phyloP scores from a whole-genome alignment of 2,113 vertebrate species.

The Oncorhynchus masou region DNA sequence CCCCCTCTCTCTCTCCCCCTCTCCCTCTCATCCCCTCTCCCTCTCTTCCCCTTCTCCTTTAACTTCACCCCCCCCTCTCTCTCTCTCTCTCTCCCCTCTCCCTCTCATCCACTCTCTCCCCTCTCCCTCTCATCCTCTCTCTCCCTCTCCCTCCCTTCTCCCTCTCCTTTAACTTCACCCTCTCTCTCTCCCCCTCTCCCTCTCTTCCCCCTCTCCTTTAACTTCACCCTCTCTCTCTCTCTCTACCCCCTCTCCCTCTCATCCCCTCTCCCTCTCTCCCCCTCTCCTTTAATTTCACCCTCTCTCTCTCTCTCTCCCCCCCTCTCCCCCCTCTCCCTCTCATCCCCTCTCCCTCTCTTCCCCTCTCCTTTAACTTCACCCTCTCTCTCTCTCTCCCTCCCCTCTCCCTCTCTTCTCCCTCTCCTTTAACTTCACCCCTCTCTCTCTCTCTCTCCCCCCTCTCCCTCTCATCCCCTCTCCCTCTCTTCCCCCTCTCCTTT shows the following conservation, averaged over 20 bases:
- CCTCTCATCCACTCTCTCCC: too few relatives aligned
- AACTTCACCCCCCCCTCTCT: too few relatives aligned
- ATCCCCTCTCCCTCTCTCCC: neutral
- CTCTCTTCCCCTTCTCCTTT: too few relatives aligned
- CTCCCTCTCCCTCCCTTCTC: too few relatives aligned
- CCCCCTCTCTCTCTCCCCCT: too few relatives aligned
- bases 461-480: neutral
- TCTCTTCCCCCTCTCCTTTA: neutral
- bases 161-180: too few relatives aligned
- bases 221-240: too few relatives aligned
- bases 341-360: neutral
- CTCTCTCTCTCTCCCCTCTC: too few relatives aligned
- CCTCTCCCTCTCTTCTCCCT: slow-evolving; percentile 5
- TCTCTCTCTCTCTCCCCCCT: neutral
- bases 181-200: neutral
- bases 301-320: neutral
- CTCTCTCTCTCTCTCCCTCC: neutral
- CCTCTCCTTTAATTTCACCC: neutral
- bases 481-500: neutral
- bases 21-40: fast-evolving
- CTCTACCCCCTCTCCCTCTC: neutral
- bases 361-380: neutral
- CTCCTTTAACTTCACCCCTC: too few relatives aligned
- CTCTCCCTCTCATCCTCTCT: fast-evolving
- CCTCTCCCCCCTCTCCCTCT: neutral